Evolutionary conservation across 2,797 vertebrate genomes (phyloP).

Genomic region (Rhodeus uyekii): DNA sequence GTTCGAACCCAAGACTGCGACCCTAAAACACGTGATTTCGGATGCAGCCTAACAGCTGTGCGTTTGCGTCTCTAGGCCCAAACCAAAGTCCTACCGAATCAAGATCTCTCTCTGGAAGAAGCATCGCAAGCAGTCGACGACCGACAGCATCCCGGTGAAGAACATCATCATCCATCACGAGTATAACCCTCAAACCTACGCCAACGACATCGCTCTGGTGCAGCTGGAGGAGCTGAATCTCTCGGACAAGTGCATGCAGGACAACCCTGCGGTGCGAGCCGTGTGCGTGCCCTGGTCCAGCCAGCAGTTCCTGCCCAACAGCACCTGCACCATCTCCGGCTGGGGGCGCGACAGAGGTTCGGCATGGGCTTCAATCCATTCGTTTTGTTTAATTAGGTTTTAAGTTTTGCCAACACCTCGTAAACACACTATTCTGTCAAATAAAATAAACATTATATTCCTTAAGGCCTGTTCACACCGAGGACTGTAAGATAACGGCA

Average conservation of each 20-base stretch:
- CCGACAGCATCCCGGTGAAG: constrained; percentile 65
- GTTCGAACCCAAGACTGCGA: too few species aligned
- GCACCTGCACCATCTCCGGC: constrained; percentile 88
- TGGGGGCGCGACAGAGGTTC: constrained; percentile 84
- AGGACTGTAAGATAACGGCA: too few species aligned
- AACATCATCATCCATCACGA: constrained; percentile 80
- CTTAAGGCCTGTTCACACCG: too few species aligned
- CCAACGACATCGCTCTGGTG: constrained; percentile 93
- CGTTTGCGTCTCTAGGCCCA: constrained; percentile 67
- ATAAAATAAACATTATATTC: too few species aligned
- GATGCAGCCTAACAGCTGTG: neutral
- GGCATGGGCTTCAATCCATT: too few species aligned
- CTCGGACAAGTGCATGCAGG: constrained; percentile 58
- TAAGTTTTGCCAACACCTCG: too few species aligned
- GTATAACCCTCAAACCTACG: constrained; percentile 75
- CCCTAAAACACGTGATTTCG: too few species aligned
- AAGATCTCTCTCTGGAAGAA: constrained; percentile 81
- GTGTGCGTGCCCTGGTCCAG: constrained; percentile 89
- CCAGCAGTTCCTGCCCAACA: constrained; percentile 78
- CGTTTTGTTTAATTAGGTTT: too few species aligned
- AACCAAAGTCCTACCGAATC: constrained; percentile 71
- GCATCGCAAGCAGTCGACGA: neutral
- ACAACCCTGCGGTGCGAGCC: constrained; percentile 66
- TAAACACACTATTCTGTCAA: too few species aligned
- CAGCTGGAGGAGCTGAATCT: constrained; percentile 67